Evolutionary conservation across 1,140 invertebrate species (phyloP), one percentile per base, ranked within the genome.

Genomic region (Halyomorpha halys): DNA sequence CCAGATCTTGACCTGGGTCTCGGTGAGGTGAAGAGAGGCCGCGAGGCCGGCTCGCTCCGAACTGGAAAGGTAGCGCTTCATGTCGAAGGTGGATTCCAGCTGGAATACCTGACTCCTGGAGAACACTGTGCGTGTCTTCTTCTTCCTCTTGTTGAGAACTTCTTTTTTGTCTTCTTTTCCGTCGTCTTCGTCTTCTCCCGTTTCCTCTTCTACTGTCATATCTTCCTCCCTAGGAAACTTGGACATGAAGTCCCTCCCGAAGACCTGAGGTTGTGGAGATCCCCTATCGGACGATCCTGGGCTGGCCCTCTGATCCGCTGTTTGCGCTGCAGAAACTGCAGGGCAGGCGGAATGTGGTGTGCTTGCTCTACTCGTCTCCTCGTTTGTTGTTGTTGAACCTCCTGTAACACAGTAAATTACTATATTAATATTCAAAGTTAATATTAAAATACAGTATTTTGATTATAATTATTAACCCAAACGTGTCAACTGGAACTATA

Each of bases 1-100:
- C 95, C 96, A 98, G 65, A 99, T 98, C 77, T 96, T 95, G 62
- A 95, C 91, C 73, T 92, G 87, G 0, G 96, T 98, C 74, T 99
- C 97, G 0, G 95, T 98, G 0, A 99, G 74, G 67, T 96, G 90
- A 4, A 98, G 75, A 6, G 91, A 95, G 0, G 91, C 90, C 0
- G 96, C 95, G 5, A 98, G 78, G 0, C 91, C 92, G 0, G 95
- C 93, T 14, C 97, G 79, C 73, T 99, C 96, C 6, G 94, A 94
- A 66, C 91, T 96, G 64, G 93, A 97, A 23, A 99, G 80, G 74
- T 98, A 99, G 13, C 95, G 81, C 74, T 98, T 99, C 83, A 96
- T 87, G 74, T 98, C 95, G 75, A 98, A 99, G 0, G 94, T 98
- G 5, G 91, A 94, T 74, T 99, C 97, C 65, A 99, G 76, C 74